Evolutionary conservation across 2,797 vertebrate genomes (phyloP).

Genomic region (Fistularia commersonii): DNA sequence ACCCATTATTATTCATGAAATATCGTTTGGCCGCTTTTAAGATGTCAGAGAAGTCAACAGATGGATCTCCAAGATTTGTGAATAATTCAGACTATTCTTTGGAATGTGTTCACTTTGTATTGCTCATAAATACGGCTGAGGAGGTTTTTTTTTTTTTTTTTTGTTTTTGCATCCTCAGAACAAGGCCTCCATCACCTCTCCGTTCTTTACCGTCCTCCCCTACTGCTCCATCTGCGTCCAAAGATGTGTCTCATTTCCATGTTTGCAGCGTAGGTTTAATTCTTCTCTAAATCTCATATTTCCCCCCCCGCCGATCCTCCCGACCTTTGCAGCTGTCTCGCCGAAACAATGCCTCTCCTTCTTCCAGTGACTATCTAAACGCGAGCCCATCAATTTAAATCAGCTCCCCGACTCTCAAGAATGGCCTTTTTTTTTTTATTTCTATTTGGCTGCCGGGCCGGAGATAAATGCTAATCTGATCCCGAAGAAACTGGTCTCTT

Average conservation of each 20-base stretch:
- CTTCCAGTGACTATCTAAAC: conserved; percentile 65
- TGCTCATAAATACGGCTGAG: conserved; percentile 32
- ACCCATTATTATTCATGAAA: background rate
- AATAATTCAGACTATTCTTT: conserved; percentile 9
- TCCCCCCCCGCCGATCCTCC: conserved; percentile 62
- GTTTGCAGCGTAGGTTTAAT: conserved; percentile 66
- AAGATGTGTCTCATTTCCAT: conserved; percentile 65
- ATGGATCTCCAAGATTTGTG: conserved; percentile 33
- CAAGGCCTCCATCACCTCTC: conserved; percentile 30
- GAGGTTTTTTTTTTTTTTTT: conserved; percentile 44
- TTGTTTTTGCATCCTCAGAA: no score
- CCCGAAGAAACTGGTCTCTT: conserved; percentile 31
- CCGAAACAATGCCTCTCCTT: conserved; percentile 57
- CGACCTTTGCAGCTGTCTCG: conserved; percentile 59
- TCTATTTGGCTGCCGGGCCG: conserved; percentile 40
- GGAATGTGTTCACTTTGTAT: conserved; percentile 29
- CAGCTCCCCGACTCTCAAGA: conserved; percentile 63
- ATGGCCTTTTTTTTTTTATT: conserved; percentile 42
- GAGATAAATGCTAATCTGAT: conserved; percentile 61
- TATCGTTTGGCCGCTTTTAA: background rate
- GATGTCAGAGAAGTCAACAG: conserved; percentile 2
- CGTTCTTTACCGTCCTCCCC: conserved; percentile 37
- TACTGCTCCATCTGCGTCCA: conserved; percentile 40
- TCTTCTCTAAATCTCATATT: conserved; percentile 62
- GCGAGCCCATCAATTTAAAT: conserved; percentile 64